Percentiles rank a stretch among this genome's conserved stretches.
These are phyloP conservation scores for Psilopsiagon aurifrons DNA, from an alignment of 2,113 vertebrate genomes.

Conservation along the genomic window DNA sequence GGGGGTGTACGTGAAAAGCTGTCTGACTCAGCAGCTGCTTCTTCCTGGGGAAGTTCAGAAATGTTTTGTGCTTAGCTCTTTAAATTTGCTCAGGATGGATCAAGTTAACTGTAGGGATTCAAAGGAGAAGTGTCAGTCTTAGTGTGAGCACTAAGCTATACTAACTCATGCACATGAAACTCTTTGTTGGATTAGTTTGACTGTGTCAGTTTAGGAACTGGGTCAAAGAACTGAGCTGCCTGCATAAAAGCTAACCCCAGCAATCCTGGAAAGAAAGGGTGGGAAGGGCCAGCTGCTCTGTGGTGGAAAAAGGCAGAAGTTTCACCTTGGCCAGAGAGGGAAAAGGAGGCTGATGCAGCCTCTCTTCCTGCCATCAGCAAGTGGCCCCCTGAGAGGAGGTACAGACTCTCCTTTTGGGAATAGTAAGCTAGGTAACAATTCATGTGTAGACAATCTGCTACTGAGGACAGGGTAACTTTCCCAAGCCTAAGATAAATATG, in stretches of 20 bases:
- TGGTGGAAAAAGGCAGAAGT: neutral
- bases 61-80: neutral
- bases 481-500: neutral
- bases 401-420: neutral
- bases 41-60: neutral
- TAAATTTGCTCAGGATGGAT: neutral
- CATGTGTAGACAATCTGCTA: neutral
- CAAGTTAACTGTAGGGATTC: neutral
- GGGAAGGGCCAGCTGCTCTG: neutral
- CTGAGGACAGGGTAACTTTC: neutral
- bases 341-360: neutral
- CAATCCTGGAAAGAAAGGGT: neutral
- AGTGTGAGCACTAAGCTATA: neutral
- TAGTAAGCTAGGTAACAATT: neutral
- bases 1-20: neutral
- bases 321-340: neutral
- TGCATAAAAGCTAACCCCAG: neutral
- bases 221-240: neutral
- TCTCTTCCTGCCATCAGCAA: rapidly evolving
- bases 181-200: neutral
- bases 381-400: neutral
- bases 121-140: neutral
- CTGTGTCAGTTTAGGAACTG: neutral
- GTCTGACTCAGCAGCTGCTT: neutral
- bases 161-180: neutral